These are phyloP conservation scores for Oryzias javanicus DNA, from an alignment of 2,113 vertebrate genomes.

Conservation along the genomic window DNA sequence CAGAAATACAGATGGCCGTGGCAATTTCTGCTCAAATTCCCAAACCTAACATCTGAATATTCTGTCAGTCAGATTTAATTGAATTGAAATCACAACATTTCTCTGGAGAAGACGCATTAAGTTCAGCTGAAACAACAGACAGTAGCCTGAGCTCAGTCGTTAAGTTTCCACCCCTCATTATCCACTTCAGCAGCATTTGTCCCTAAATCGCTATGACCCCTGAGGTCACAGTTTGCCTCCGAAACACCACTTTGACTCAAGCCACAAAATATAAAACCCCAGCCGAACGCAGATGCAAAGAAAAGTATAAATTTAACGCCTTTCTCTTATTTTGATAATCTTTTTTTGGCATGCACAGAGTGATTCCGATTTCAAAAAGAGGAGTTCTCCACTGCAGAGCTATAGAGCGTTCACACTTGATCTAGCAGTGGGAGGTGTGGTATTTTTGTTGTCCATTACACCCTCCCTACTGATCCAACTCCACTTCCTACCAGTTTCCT, in stretches of 20 bases:
- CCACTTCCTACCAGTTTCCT: slow-evolving; percentile 38
- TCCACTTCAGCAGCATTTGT: slow-evolving; percentile 17
- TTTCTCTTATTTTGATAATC: background rate
- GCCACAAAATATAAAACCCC: background rate
- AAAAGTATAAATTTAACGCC: background rate
- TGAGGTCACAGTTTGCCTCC: slow-evolving; percentile 16
- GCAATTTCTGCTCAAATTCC: too few relatives aligned
- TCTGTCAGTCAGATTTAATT: background rate
- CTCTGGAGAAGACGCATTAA: background rate
- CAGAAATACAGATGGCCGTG: too few relatives aligned
- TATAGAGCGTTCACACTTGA: slow-evolving; percentile 29
- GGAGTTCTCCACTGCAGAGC: slow-evolving; percentile 28
- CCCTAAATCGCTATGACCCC: slow-evolving; percentile 12
- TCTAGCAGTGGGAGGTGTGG: slow-evolving; percentile 26
- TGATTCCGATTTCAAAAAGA: slow-evolving; percentile 8
- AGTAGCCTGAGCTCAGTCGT: background rate
- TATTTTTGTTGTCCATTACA: slow-evolving; percentile 24
- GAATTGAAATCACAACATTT: background rate
- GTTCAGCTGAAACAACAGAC: too few relatives aligned
- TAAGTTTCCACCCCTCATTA: slow-evolving; percentile 26
- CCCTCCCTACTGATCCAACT: slow-evolving; percentile 24
- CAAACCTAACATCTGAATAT: too few relatives aligned
- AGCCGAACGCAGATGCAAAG: background rate
- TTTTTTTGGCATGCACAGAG: background rate
- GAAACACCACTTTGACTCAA: slow-evolving; percentile 21